Evolutionary conservation across 2,797 vertebrate species (phyloP), one percentile per base, ranked within the genome.

Genomic region (Acanthurus leucopareius): DNA sequence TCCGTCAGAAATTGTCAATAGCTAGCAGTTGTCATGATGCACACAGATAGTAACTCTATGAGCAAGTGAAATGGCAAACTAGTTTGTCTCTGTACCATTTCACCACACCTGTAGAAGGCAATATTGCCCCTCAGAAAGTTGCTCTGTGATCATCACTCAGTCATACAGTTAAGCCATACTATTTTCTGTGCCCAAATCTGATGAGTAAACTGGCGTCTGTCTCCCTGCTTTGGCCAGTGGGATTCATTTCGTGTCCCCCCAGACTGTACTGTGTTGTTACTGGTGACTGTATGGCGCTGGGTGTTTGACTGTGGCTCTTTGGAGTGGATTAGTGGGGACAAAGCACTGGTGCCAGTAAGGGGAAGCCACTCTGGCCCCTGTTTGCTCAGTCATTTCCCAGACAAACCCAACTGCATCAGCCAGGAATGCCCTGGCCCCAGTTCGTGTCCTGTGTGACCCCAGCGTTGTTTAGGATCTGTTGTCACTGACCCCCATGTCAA

Each of bases 331-430:
- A 95, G 77, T 59, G 7, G 28, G 68, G 90, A 94, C 93, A 95
- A 95, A 92, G 92, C 82, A 3, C 82, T 92, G 94, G 92, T 95
- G 94, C 94, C 92, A 94, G 91, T 73, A 78, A 90, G 90, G 92
- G 92, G 93, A 95, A 92, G 89, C 91, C 79, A 84, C 77, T 88
- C 83, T 86, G 90, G 86, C 79, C 90, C 83, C 88, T 93, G 93
- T 95, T 94, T 95, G 88, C 89, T 92, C 86, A 92, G 89, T 90
- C 83, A 86, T 91, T 94, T 93, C 94, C 91, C 93, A 93, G 89
- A 92, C 92, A 89, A 89, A 88, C 82, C 82, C 87, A 89, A 79
- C 86, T 82, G 75, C 80, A 80, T 92, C 87, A 91, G 81, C 72
- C 86, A 79, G 82, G 89, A 93, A 91, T 89, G 87, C 84, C 80